Evolutionary conservation across 2,797 vertebrate genomes (phyloP), one percentile per base, ranked within the genome.

Genomic region (Parambassis ranga): DNA sequence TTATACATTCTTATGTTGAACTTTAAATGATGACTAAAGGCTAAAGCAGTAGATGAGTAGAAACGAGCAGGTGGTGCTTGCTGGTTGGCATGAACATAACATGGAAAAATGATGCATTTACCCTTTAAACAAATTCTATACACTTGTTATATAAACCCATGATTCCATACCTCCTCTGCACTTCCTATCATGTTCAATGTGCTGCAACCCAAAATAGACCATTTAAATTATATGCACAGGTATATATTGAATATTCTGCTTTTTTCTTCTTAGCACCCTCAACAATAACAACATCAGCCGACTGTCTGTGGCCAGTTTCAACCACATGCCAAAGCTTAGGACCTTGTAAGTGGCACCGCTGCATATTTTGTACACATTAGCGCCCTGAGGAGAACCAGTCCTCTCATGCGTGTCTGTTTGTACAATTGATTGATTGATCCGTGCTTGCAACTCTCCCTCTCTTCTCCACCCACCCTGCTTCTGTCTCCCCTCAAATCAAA

Each of bases 201-300:
- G 8, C 10, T 26, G 23, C 10, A 46, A n/a, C 14, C 10, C 18
- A 31, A 7, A 47, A 53, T 20, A 53, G 16, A 23, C 10, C 26
- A 15, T 0, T 71, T 9, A 44, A 28, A 65, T 19, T 39, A 10
- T 24, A 16, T 6, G 2, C 0, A n/a, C 13, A 22, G 19, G 6
- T 28, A 27, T 16, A 18, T 6, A 0, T 16, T 38, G 2, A 56
- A 22, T 30, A 41, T 20, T 48, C 15, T 38, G 2, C n/a, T 43
- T 15, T 55, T 80, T 51, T 66, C 80, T 77, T 65, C 14, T 81
- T 90, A 99, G 97, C 84, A 99, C 97, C 32, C 94, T 99, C 82
- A 99, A 99, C 91, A 99, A 99, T 85, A 99, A 99, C 92, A 99
- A 99, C 90, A 96, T 99, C 84, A 96, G 94, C 60, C 93, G 96